A percentile compares a stretch with the other conserved stretches of the same genome.
Conservation (phyloP, 2,888 invertebrate genomes). For the Platycheirus albimanus region DNA sequence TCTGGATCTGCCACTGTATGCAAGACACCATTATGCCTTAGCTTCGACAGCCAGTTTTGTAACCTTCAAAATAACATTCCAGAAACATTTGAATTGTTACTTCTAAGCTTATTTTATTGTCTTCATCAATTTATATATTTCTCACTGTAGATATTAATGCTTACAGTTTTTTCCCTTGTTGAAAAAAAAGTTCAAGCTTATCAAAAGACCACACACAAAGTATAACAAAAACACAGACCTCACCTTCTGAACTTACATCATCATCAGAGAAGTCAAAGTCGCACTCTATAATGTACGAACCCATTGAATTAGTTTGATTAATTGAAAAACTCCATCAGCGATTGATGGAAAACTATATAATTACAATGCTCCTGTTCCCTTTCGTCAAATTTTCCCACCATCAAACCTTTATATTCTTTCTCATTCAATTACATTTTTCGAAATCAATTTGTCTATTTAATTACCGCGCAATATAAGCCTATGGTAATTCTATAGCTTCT, state of each 20-base stretch:
- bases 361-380: slow-evolving; percentile 6
- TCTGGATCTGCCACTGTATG: too few relatives aligned
- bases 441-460: slow-evolving; percentile 72
- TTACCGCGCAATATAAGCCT: slow-evolving; percentile 43
- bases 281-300: not conserved
- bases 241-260: not conserved
- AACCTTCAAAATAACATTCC: too few relatives aligned
- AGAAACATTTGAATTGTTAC: too few relatives aligned
- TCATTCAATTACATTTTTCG: slow-evolving; percentile 68
- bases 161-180: not conserved
- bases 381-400: slow-evolving; percentile 18
- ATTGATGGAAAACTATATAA: slow-evolving; percentile 34
- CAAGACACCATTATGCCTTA: too few relatives aligned
- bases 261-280: too few relatives aligned
- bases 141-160: too few relatives aligned
- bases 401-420: slow-evolving; percentile 29
- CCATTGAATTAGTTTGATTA: slow-evolving; percentile 61
- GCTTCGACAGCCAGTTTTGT: too few relatives aligned
- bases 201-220: not conserved
- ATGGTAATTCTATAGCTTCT: slow-evolving; percentile 53
- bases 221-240: not conserved
- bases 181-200: too few relatives aligned
- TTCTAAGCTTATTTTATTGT: too few relatives aligned
- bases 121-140: too few relatives aligned
- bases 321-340: slow-evolving; percentile 49